Evolutionary conservation across 37 sponge, comb jelly and placozoan species (phyloP).

Genomic region (Mnemiopsis leidyi): DNA sequence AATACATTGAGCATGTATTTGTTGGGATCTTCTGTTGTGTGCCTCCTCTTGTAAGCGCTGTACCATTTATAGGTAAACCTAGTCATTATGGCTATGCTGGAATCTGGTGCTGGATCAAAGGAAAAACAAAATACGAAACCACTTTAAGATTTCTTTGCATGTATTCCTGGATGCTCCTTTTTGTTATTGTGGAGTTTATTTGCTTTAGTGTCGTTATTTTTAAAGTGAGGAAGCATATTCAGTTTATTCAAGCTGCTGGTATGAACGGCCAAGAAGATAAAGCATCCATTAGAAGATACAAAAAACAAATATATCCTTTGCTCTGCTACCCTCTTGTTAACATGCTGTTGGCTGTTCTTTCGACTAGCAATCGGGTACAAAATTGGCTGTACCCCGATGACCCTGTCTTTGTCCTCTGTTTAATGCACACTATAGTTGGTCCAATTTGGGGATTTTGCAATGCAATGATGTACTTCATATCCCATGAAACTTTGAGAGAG

Average conservation of each 20-base stretch:
- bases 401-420: slow-evolving; percentile 11
- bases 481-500: not conserved
- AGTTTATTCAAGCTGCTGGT: not conserved
- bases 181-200: not conserved
- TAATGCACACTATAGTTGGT: not conserved
- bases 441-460: slow-evolving; percentile 52
- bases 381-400: not conserved
- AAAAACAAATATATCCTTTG: slow-evolving; percentile 12
- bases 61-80: not conserved
- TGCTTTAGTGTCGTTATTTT: not conserved
- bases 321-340: slow-evolving; percentile 24
- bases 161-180: not conserved
- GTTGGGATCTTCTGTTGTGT: not conserved
- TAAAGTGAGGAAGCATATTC: not conserved
- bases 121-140: not conserved
- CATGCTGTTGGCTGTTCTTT: not conserved
- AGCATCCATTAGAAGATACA: not conserved
- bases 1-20: not conserved
- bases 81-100: slow-evolving; percentile 35
- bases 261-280: not conserved
- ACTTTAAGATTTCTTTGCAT: not conserved
- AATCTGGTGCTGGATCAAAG: slow-evolving; percentile 57
- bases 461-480: slow-evolving; percentile 40
- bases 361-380: slow-evolving; percentile 15
- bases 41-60: not conserved